A percentile compares a stretch with the other conserved stretches of the same genome.
Evolutionary conservation across 2,797 vertebrate species (phyloP).

Genomic region (Pseudochirops cupreus): DNA sequence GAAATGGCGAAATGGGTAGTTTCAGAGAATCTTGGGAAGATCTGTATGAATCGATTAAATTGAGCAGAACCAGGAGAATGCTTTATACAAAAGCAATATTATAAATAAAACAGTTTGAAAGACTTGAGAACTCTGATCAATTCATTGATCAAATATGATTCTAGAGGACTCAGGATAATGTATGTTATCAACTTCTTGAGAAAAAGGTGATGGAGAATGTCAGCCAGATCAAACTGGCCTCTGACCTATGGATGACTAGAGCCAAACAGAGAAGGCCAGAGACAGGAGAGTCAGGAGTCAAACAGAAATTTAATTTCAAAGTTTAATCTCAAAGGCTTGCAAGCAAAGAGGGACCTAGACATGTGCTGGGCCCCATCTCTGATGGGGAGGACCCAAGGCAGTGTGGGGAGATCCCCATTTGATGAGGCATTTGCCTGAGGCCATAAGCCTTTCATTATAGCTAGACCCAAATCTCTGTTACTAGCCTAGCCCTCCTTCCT

Average conservation of each 20-base stretch:
- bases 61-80: background rate
- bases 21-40: background rate
- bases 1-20: background rate
- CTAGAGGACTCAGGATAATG: background rate
- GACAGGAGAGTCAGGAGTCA: background rate
- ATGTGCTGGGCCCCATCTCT: rapidly evolving
- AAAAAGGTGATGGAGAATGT: background rate
- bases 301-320: background rate
- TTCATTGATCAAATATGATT: background rate
- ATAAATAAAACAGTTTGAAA: background rate
- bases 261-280: background rate
- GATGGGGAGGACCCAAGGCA: background rate
- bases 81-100: background rate
- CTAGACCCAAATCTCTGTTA: no score
- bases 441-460: no score
- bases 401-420: background rate
- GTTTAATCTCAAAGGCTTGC: background rate
- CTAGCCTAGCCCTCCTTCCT: no score
- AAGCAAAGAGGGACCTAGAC: background rate
- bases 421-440: no score
- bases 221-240: background rate
- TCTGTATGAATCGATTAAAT: background rate
- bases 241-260: background rate
- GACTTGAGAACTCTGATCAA: background rate
- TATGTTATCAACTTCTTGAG: background rate